Evolutionary conservation across 2,888 invertebrate genomes (phyloP), one percentile per base, ranked within the genome.

Genomic region (Eledona agricola): DNA sequence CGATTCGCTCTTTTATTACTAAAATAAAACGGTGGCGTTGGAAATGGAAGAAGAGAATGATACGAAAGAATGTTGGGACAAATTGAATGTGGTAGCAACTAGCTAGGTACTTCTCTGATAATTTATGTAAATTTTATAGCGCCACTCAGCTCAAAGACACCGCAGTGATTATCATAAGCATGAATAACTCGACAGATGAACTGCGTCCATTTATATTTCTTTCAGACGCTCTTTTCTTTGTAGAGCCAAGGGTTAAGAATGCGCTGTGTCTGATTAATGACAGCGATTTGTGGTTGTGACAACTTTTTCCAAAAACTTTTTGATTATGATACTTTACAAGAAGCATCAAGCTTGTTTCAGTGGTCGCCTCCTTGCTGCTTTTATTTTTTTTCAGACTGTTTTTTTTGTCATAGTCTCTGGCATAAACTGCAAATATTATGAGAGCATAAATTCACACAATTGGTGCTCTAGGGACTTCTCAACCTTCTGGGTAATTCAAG

Each of bases 101-200:
- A 28, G n/a, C n/a, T n/a, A n/a, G n/a, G 10, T 10, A 40, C 26
- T 25, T 15, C 17, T 17, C 32, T 22, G 46, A 38, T 40, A 47
- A 53, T 40, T 34, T 53, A 53, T 40, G 49, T 42, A 47, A 35
- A 53, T 53, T 42, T 53, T 49, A 42, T 49, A 53, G 53, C 42
- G 53, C 47, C 53, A 49, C 47, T 53, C 34, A 7, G 40, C 35
- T 38, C 26, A 42, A 52, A 42, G 52, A 35, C 31, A 38, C 52
- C 56, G 52, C 49, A 23, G 23, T 55, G 43, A 50, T 51, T 55
- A 45, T 25, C 50, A 43, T 37, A 45, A 34, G 31, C n/a, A n/a
- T n/a, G n/a, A n/a, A n/a, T n/a, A n/a, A n/a, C n/a, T 31, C 37
- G 37, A 38, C 45, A 51, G 25, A 52, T 38, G 43, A 51, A 43